Conservation (phyloP, 2,113 vertebrate genomes). For the Lepus europaeus region DNA sequence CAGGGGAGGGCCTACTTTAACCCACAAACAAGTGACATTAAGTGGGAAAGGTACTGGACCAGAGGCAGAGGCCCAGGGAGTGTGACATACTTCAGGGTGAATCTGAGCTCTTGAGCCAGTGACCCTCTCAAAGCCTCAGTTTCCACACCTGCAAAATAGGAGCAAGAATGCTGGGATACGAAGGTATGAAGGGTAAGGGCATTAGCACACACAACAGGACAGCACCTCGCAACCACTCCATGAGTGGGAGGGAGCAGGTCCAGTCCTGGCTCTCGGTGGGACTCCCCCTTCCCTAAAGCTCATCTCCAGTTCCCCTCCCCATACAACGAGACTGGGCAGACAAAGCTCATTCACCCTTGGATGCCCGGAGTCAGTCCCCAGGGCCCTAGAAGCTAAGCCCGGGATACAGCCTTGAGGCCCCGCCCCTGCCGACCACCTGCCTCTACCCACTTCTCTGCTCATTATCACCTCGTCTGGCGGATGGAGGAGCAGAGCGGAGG, state of each 20-base stretch:
- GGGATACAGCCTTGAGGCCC: not conserved
- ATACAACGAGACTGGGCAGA: not conserved
- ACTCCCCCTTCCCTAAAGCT: not conserved
- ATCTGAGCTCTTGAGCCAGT: slow-evolving; percentile 1
- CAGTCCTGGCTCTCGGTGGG: not conserved
- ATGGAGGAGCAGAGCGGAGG: slow-evolving; percentile 51
- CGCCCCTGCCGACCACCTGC: slow-evolving; percentile 21
- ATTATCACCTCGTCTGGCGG: slow-evolving; percentile 76
- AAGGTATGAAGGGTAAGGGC: not conserved
- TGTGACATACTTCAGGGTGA: not conserved
- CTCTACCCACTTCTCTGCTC: slow-evolving; percentile 71
- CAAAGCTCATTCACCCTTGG: not conserved
- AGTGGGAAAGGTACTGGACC: not conserved
- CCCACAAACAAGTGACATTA: not conserved
- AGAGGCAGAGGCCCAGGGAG: not conserved
- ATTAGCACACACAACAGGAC: not conserved
- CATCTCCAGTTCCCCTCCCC: not conserved
- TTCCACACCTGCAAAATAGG: not conserved
- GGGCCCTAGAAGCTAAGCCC: not conserved
- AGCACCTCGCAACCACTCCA: not conserved
- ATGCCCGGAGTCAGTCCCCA: not conserved
- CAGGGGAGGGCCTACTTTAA: not conserved
- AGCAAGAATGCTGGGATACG: not conserved
- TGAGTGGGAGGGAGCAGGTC: not conserved
- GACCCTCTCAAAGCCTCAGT: not conserved